Percentiles rank a stretch among this genome's conserved stretches.
phyloP scores from a whole-genome alignment of 2,113 vertebrate genomes.

The Onychostruthus taczanowskii region DNA sequence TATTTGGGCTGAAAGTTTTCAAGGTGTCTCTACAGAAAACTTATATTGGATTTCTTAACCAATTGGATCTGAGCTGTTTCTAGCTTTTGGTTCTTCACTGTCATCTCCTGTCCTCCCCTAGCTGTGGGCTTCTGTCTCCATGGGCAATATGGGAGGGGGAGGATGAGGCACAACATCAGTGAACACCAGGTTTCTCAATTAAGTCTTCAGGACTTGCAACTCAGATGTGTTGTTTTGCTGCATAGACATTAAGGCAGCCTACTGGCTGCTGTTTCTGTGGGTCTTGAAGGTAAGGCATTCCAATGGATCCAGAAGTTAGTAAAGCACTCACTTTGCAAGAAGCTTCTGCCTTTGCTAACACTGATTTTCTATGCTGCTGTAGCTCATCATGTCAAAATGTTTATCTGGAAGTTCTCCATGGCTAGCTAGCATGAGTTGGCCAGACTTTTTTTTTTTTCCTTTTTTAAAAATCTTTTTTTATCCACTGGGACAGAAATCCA shows the following conservation, averaged over 20 bases:
- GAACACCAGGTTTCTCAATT: background rate
- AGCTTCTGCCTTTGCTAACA: background rate
- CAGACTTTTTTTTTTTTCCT: background rate
- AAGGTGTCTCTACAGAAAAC: background rate
- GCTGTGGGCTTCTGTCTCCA: rapidly evolving
- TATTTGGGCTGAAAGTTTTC: background rate
- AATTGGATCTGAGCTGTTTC: background rate
- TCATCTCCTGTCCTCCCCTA: background rate
- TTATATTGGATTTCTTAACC: background rate
- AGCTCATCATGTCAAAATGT: background rate
- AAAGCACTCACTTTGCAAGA: background rate
- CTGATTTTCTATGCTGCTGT: background rate
- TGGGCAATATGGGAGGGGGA: background rate
- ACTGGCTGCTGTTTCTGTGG: background rate
- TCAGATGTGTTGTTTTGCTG: background rate
- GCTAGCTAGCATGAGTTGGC: background rate
- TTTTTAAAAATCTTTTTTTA: background rate
- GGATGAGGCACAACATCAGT: background rate
- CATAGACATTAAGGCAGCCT: background rate
- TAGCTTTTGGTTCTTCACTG: rapidly evolving
- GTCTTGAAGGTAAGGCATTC: background rate
- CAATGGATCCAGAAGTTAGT: background rate
- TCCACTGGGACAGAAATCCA: background rate
- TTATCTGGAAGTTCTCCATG: background rate
- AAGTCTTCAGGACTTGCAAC: background rate